Evolutionary conservation across 1,140 invertebrate species (phyloP), one percentile per base, ranked within the genome.

Genomic region (Gryllus bimaculatus): DNA sequence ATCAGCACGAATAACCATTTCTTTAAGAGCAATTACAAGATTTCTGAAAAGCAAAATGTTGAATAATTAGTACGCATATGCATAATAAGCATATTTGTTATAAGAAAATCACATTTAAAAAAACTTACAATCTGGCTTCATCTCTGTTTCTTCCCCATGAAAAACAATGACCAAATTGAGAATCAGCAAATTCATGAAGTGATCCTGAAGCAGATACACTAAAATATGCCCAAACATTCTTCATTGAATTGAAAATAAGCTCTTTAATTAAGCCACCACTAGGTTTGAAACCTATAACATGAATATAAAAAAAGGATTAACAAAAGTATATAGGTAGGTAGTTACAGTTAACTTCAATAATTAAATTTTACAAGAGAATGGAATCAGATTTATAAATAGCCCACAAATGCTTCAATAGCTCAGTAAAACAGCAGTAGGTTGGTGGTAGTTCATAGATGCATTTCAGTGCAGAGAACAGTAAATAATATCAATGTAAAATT

Each of bases 211-310:
- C 97, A 0, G 95, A 95, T 12, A 99, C 98, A 82, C 96, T 98
- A 88, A 99, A 99, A 86, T 99, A 99, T 18, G 98, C 98, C 98
- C 98, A 99, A 7, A 99, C 98, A 85, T 99, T 99, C 86, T 98
- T 98, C 76, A 95, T 98, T 6, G 96, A 98, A 4, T 97, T 90
- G 88, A 99, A 99, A 88, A 99, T 99, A 18, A 99, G 85, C 86
- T 99, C 97, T 86, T 99, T 96, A 0, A 99, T 97, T 0, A 96
- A 98, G 47, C 98, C 98, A 0, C 97, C 97, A 82, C 95, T 98
- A 8, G 98, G 98, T 85, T 99, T 99, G 85, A 99, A 99, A 81
- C 96, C 93, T 94, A 85, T 49, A 81, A 83, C 82, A 79, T 79
- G 81, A 83, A 80, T 39, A 79, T 82, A 81, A 54, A 39, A 75